These are phyloP conservation scores for Sphaerophoria rueppellii DNA, from an alignment of 2,888 invertebrate genomes.

Conservation along the genomic window DNA sequence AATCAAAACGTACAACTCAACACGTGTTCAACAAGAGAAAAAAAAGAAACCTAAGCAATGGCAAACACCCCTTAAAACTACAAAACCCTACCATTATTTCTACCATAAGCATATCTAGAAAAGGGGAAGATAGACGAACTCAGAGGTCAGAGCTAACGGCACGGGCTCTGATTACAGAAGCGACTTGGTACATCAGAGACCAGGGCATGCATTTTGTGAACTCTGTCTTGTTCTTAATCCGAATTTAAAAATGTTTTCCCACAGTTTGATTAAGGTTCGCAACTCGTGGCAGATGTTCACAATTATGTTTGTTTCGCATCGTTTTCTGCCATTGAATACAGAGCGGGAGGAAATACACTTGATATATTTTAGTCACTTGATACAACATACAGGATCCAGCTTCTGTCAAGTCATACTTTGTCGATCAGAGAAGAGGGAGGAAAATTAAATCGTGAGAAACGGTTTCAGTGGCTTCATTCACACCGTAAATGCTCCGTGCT, in stretches of 20 bases:
- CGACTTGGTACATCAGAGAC: not conserved
- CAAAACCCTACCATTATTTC: not conserved
- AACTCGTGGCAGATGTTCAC: conserved; percentile 65
- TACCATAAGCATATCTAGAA: not conserved
- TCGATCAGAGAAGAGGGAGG: conserved; percentile 9
- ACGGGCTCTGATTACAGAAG: conserved; percentile 39
- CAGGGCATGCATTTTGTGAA: conserved; percentile 3
- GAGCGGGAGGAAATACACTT: conserved; percentile 60
- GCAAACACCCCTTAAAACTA: conserved; percentile 36
- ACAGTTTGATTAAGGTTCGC: conserved; percentile 63
- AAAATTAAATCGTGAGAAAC: conserved; percentile 63
- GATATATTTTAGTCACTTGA: conserved; percentile 55
- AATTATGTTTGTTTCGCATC: conserved; percentile 51
- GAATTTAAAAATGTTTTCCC: conserved; percentile 67
- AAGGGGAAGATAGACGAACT: conserved; percentile 1
- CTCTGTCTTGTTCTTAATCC: conserved; percentile 54
- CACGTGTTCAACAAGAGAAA: conserved; percentile 49
- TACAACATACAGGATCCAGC: conserved; percentile 58
- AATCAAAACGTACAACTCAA: conserved; percentile 1
- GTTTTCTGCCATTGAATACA: conserved; percentile 49
- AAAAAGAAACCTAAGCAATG: conserved; percentile 52
- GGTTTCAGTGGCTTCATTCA: conserved; percentile 40
- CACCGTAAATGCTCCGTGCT: conserved; percentile 5
- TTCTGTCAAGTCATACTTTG: conserved; percentile 22
- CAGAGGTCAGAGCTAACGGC: conserved; percentile 11